phyloP scores from a whole-genome alignment of 2,113 vertebrate genomes.

The Lontra canadensis region DNA sequence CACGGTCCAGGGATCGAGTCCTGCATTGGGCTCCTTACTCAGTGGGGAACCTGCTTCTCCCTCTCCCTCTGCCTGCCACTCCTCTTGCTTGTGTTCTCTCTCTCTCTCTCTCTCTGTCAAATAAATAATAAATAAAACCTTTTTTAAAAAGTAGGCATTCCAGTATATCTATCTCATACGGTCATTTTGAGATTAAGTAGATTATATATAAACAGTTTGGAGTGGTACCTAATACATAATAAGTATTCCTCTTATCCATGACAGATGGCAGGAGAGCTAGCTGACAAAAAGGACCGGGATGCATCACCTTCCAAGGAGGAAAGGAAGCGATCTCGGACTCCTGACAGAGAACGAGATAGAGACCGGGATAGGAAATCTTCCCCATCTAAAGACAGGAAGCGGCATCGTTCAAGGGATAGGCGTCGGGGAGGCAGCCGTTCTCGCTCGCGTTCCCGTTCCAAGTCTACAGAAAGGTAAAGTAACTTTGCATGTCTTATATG shows the following conservation, averaged over 20 bases:
- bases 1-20: too few species aligned
- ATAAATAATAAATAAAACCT: too few species aligned
- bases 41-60: too few species aligned
- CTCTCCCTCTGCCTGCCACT: too few species aligned
- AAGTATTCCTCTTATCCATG: not conserved
- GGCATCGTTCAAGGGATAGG: constrained; percentile 93
- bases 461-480: constrained; percentile 91
- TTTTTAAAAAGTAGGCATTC: not conserved
- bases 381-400: constrained; percentile 91
- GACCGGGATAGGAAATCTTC: constrained; percentile 91
- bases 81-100: too few species aligned
- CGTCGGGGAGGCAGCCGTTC: constrained; percentile 87
- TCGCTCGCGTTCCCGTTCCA: constrained; percentile 88
- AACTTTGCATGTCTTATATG: not conserved
- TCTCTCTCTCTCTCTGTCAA: too few species aligned
- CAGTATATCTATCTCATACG: not conserved
- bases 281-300: constrained; percentile 94
- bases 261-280: constrained; percentile 94
- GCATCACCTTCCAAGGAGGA: constrained; percentile 90
- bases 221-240: not conserved
- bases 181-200: constrained; percentile 3
- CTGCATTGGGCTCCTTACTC: too few species aligned
- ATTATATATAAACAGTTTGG: not conserved
- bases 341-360: constrained; percentile 88
- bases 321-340: constrained; percentile 90